Evolutionary conservation across 2,888 invertebrate species (phyloP).

Genomic region (Trypoxylon attenuatum): DNA sequence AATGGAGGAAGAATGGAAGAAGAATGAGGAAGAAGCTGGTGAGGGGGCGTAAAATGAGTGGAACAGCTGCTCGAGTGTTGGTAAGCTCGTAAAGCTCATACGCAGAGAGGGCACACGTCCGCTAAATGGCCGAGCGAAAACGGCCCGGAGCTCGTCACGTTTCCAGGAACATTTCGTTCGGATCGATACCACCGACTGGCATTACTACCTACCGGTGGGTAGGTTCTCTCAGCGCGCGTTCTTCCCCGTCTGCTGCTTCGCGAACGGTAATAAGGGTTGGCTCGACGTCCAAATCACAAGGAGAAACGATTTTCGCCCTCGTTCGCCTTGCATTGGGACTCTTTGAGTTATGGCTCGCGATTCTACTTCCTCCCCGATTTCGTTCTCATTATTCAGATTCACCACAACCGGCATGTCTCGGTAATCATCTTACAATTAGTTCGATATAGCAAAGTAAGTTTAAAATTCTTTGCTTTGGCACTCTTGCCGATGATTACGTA

Average conservation of each 20-base stretch:
- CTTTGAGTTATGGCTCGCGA: constrained; percentile 8
- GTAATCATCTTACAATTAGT: no score
- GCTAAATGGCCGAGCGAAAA: constrained; percentile 57
- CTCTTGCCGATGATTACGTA: no score
- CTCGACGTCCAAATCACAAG: constrained; percentile 54
- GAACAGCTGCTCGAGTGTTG: constrained; percentile 1
- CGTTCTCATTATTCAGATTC: constrained; percentile 28
- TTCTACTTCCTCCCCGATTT: constrained; percentile 6
- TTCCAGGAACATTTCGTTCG: constrained; percentile 61
- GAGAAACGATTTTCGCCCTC: constrained; percentile 35
- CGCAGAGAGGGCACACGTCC: constrained; percentile 44
- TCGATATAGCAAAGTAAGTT: no score
- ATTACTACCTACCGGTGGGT: constrained; percentile 53
- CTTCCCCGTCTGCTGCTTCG: constrained; percentile 17
- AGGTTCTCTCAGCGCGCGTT: constrained; percentile 38
- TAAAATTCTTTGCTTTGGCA: no score
- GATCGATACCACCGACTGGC: constrained; percentile 66
- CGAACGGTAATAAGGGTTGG: constrained; percentile 55
- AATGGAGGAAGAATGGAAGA: no score
- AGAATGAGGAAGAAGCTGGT: no score
- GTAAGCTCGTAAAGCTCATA: constrained; percentile 38
- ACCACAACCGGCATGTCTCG: no score
- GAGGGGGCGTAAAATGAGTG: no score
- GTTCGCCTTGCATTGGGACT: constrained; percentile 13
- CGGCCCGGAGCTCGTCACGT: constrained; percentile 56